Base-by-base conservation (phyloP, 2,888 invertebrate species). In the Copidosoma aretas region DNA sequence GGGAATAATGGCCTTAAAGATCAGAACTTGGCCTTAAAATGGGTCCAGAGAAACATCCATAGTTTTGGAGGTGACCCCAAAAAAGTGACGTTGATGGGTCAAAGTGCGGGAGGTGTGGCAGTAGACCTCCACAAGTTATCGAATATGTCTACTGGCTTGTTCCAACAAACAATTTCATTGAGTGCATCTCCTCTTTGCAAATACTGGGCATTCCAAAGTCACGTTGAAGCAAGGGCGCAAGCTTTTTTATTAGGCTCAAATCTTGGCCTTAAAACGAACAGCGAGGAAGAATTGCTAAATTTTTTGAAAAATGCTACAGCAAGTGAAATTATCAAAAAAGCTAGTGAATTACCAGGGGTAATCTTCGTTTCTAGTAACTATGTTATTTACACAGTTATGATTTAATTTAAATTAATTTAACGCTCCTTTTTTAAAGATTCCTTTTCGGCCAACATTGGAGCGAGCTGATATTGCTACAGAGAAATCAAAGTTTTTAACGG, bases 81-180 rank as follows among this genome's bases (percentile, higher is more conserved):
- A 73, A 82, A 84, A 0, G 88, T 92, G 1, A 91, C 91, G 0
- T 81, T 91, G n/a, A 78, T 87, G 1, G 91, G 91, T 0, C 88
- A 88, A 80, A 84, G 85, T 71, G 82, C 84, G 1, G 86, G 87
- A 15, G 82, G 79, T 1, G 78, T 81, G 70, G 85, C 85, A 70
- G 84, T 84, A 0, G 77, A 81, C 10, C 70, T 86, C n/a, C 86
- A 87, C 73, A 71, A 80, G 76, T 14, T 78, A 0, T 91, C 91
- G 0, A 89, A 91, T 0, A 88, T 91, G 88, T 88, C 89, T 1
- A 85, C 85, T 81, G 89, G 89, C 60, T 82, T 92, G 0, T 92
- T 92, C 80, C 91, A 92, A 77, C 87, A 88, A 65, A 91, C 86
- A 0, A 89, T 91, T 19, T 87, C 89, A 0, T 89, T 91, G 88